Percentiles rank a stretch among this genome's conserved stretches.
Conservation (phyloP, 2,797 vertebrate species). For the Coendou prehensilis region DNA sequence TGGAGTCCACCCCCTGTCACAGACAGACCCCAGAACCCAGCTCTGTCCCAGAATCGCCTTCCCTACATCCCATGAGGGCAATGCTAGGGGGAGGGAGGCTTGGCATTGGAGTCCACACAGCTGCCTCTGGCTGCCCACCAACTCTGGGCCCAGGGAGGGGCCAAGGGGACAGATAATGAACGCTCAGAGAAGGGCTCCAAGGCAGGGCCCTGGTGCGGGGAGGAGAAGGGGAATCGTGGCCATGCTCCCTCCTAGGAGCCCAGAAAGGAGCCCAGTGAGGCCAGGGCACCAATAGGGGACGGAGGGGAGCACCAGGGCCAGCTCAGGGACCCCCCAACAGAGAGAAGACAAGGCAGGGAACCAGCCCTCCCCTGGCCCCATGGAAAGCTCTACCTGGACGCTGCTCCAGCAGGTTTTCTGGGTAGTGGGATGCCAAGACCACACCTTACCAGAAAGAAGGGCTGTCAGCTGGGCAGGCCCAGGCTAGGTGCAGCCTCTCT, state of each 20-base stretch:
- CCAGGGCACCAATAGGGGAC: background rate
- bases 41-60: background rate
- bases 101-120: background rate
- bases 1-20: background rate
- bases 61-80: background rate
- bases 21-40: background rate
- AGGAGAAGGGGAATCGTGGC: background rate
- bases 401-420: background rate
- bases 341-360: background rate
- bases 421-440: background rate
- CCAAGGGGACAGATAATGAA: background rate
- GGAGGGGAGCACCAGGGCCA: background rate
- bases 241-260: background rate
- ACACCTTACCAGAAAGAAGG: background rate
- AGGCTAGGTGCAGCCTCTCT: background rate
- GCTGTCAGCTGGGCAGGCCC: fast-evolving
- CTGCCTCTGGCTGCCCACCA: conserved; percentile 6
- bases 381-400: background rate
- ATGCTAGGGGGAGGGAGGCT: background rate
- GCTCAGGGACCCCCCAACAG: background rate
- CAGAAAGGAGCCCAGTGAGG: background rate
- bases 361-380: background rate
- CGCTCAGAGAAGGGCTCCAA: background rate
- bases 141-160: background rate
- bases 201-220: background rate